Base-by-base conservation (phyloP, 2,797 vertebrate genomes). In the Labeo calbasu region DNA sequence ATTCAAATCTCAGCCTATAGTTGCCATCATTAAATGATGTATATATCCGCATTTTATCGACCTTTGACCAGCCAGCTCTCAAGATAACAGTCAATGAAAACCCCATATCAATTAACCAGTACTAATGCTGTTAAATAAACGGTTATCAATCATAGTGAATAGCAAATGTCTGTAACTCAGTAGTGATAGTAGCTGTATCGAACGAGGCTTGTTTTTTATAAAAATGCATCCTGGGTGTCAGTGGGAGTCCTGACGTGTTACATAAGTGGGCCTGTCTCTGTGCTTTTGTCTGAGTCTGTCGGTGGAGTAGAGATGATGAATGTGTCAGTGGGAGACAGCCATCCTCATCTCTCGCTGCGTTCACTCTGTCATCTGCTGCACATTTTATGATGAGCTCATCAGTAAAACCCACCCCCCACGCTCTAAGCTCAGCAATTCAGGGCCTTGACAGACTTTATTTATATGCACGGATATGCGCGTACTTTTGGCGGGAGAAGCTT, bases 371-470 rank as follows among this genome's bases (percentile, higher is more conserved):
- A 55, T 63, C 80, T 81, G 71, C 71, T 55, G 77, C 73, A 57
- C 65, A 65, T 84, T 87, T 86, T 88, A 81, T 86, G 71, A 83
- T 87, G 84, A 88, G 80, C 82, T 89, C 87, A 87, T 88, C 84
- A 88, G 77, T 85, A 85, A 85, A 85, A 82, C 79, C 81, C 63
- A 78, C 75, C 73, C 85, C 79, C 77, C 63, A 48, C 78, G 46
- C 83, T 65, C 63, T 85, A 82, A 57, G 79, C 86, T 84, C 66
- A 88, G 90, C 86, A 80, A 76, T 70, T 87, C 90, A 63, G 32
- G 28, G 55, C 14, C 28, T 75, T 80, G 59, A 72, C 70, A 21
- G 59, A 78, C 75, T 85, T 65, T 77, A 81, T 81, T 83, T 88
- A 89, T 88, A 86, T 91, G 68, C 87, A 88, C 59, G 61, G 80